A percentile compares a stretch with the other conserved stretches of the same genome.
phyloP scores from a whole-genome alignment of 1,140 invertebrate genomes.

The Papilio helenus region DNA sequence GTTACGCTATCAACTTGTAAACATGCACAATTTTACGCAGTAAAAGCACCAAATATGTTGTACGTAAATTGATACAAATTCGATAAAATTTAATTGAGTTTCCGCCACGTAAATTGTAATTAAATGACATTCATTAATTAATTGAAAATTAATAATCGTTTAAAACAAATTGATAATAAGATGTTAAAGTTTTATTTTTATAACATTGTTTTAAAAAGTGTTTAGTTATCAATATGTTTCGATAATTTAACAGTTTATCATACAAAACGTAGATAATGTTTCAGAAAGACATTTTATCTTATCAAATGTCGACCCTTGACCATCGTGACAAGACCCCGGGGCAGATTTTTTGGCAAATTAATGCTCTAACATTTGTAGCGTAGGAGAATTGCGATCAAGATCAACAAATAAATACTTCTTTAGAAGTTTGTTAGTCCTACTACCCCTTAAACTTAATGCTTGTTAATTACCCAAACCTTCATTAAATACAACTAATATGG shows the following conservation, averaged over 20 bases:
- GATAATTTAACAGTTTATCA: too few relatives aligned
- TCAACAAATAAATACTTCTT: constrained; percentile 35
- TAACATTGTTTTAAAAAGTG: not conserved
- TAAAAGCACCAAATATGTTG: not conserved
- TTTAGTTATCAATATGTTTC: not conserved
- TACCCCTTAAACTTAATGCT: constrained; percentile 75
- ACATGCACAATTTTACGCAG: not conserved
- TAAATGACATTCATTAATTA: not conserved
- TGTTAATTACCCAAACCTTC: constrained; percentile 77
- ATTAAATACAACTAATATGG: constrained; percentile 56
- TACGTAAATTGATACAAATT: not conserved
- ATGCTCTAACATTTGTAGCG: too few relatives aligned
- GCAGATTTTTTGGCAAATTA: too few relatives aligned
- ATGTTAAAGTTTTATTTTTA: not conserved
- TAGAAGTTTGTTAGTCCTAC: constrained; percentile 68
- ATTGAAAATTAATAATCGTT: not conserved
- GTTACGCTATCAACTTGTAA: not conserved
- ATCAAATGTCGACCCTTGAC: too few relatives aligned
- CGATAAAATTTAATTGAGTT: constrained; percentile 9
- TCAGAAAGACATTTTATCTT: too few relatives aligned
- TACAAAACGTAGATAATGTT: too few relatives aligned
- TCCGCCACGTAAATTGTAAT: not conserved
- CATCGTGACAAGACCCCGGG: too few relatives aligned
- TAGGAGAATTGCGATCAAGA: too few relatives aligned
- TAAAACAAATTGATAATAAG: not conserved